A percentile compares a stretch with the other conserved stretches of the same genome.
These are phyloP conservation scores for Brachynemurus nebulosus DNA, from an alignment of 2,888 invertebrate genomes.

Conservation along the genomic window DNA sequence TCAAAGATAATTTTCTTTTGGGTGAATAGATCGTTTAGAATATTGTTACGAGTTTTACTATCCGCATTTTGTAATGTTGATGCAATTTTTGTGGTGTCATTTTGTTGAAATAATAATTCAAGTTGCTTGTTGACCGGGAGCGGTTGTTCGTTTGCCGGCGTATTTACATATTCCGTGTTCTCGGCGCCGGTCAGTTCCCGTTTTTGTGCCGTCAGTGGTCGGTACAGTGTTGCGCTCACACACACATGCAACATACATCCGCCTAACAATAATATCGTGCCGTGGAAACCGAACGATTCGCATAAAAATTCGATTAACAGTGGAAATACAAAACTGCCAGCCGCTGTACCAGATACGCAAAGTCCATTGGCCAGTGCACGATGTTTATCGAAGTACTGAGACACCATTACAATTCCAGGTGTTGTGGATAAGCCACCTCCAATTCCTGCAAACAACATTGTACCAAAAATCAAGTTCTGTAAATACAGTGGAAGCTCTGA, in stretches of 20 bases:
- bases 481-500: no score
- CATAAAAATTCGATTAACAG: constrained; percentile 57
- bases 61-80: constrained; percentile 25
- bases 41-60: constrained; percentile 26
- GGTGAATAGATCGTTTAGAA: constrained; percentile 30
- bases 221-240: constrained; percentile 53
- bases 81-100: not conserved
- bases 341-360: constrained; percentile 67
- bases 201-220: constrained; percentile 31
- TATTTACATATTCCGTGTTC: not conserved
- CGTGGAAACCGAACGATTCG: constrained; percentile 55
- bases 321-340: constrained; percentile 66
- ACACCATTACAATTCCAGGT: constrained; percentile 67
- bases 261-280: constrained; percentile 51
- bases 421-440: constrained; percentile 69
- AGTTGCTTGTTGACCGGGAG: constrained; percentile 28
- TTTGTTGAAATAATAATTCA: constrained; percentile 19
- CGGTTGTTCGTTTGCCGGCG: constrained; percentile 18
- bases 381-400: constrained; percentile 66
- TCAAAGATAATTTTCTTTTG: constrained; percentile 26
- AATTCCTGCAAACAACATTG: constrained; percentile 42
- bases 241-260: constrained; percentile 66
- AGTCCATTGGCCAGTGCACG: constrained; percentile 67
- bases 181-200: constrained; percentile 27
- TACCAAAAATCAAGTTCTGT: not conserved